Percentiles rank a stretch among this genome's conserved stretches.
Evolutionary conservation across 2,797 vertebrate species (phyloP).

Genomic region (Vireo griseus): DNA sequence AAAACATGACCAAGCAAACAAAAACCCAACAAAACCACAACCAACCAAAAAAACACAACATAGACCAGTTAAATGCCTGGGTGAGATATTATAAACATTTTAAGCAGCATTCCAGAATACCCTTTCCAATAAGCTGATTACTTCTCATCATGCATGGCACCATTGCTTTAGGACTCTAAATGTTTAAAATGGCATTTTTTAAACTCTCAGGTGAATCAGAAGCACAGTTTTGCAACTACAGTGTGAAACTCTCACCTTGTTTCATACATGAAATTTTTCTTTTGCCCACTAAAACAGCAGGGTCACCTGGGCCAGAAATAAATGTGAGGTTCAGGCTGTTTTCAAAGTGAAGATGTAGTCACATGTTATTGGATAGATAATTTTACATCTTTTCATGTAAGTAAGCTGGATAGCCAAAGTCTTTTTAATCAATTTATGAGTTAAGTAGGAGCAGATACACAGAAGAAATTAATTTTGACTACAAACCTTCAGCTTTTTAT

Average conservation of each 20-base stretch:
- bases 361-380: not conserved
- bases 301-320: not conserved
- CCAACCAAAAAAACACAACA: not conserved
- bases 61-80: fast-evolving
- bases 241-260: not conserved
- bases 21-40: not conserved
- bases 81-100: not conserved
- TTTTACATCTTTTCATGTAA: slow-evolving; percentile 3
- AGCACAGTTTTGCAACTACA: not conserved
- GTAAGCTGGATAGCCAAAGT: not conserved
- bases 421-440: not conserved
- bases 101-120: not conserved
- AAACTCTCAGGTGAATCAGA: not conserved
- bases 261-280: not conserved
- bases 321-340: not conserved
- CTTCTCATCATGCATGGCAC: not conserved
- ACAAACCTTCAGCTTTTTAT: not conserved
- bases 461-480: slow-evolving; percentile 35
- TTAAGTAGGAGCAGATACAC: not conserved
- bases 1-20: not conserved
- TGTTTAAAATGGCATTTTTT: not conserved
- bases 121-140: not conserved
- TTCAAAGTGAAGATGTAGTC: not conserved
- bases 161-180: not conserved
- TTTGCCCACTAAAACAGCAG: not conserved